Evolutionary conservation across 2,888 invertebrate genomes (phyloP), one percentile per base, ranked within the genome.

Genomic region (Gymnoscelis rufifasciata): DNA sequence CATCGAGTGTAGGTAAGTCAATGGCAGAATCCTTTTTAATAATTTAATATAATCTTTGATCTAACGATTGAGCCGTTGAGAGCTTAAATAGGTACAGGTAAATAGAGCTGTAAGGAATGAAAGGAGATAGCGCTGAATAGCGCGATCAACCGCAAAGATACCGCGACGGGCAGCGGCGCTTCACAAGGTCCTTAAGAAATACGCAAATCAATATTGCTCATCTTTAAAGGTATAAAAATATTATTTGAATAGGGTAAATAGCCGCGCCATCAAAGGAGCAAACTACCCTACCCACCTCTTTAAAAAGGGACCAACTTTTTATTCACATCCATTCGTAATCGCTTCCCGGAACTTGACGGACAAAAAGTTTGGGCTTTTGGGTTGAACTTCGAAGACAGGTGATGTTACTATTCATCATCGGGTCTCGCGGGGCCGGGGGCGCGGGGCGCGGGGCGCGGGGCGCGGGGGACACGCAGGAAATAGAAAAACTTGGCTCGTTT

Each of bases 401-500:
- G 65, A 63, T 58, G 60, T 59, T 54, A 57, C 58, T 59, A 62
- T 62, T 68, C 60, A 63, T 66, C 63, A 63, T 55, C 54, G 43
- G 50, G 46, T 45, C 43, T 26, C 39, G 19, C 19, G 19, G 19
- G 19, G 24, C 15, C 15, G 13, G 11, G 42, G 28, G 31, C 38
- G 40, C 6, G 36, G 7, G 36, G 30, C 14, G 35, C 3, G 43
- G 36, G 23, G 13, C 39, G 42, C 2, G 51, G 54, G 51, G 40
- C 26, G 47, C 23, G 37, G 40, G 36, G 47, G 38, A 38, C 49
- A 57, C 53, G 53, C 59, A 68, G 74, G 69, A 74, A 75, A 75
- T 75, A 74, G 74, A 75, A 76, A 74, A 76, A 75, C 69, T 76
- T 75, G 57, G 66, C 63, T 73, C 74, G 66, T 75, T 74, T 70